Percentiles rank a stretch among this genome's conserved stretches.
Evolutionary conservation across 2,888 invertebrate species (phyloP).

Genomic region (Hermaeophaga mercurialis): DNA sequence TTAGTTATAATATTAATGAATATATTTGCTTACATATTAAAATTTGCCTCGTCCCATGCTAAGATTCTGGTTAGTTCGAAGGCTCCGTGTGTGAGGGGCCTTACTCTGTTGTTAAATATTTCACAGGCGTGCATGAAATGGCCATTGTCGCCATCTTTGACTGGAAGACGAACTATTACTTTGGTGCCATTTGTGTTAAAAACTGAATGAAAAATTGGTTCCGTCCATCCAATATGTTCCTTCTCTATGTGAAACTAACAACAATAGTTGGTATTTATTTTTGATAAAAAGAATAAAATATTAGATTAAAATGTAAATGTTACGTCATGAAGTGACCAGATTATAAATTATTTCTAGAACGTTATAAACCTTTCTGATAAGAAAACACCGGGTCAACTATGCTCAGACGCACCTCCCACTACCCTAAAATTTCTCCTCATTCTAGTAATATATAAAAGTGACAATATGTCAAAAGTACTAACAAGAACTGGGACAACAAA

Average conservation of each 20-base stretch:
- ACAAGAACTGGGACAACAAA: too few species aligned
- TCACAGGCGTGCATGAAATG: slow-evolving; percentile 64
- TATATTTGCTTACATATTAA: slow-evolving; percentile 65
- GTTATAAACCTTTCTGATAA: too few species aligned
- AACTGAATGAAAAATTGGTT: slow-evolving; percentile 56
- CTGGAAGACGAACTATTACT: slow-evolving; percentile 63
- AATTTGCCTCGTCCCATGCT: slow-evolving; percentile 77
- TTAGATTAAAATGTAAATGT: not conserved
- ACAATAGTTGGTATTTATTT: too few species aligned
- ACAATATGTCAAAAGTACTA: too few species aligned
- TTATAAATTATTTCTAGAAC: too few species aligned
- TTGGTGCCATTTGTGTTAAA: slow-evolving; percentile 55
- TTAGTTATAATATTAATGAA: too few species aligned
- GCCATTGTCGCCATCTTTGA: slow-evolving; percentile 67
- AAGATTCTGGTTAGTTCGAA: slow-evolving; percentile 76
- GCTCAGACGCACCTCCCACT: too few species aligned
- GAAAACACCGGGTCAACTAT: too few species aligned
- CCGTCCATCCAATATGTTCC: slow-evolving; percentile 55
- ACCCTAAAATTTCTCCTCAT: too few species aligned
- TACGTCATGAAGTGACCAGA: not conserved
- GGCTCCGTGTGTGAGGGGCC: slow-evolving; percentile 72
- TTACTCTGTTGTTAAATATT: slow-evolving; percentile 54
- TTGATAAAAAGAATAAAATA: too few species aligned
- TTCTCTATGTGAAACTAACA: slow-evolving; percentile 55
- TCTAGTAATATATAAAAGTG: too few species aligned